Base-by-base conservation (phyloP, 2,113 vertebrate species). In the Gallinago undulata region DNA sequence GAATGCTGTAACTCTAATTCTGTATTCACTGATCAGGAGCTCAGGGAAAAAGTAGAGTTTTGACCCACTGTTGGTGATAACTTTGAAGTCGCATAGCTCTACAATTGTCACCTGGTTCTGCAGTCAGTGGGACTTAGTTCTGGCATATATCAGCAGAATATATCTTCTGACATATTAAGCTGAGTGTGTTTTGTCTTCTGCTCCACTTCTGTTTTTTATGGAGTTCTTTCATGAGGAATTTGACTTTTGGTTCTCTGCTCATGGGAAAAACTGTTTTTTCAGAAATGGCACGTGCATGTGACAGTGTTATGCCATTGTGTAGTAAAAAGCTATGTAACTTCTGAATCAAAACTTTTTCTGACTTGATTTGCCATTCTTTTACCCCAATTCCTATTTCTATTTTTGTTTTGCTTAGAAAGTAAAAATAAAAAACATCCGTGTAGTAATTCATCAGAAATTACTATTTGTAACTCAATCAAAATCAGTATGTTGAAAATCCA, bases 221-320 rank as follows among this genome's bases (percentile, higher is more conserved):
- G 47, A 33, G 21, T 8, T 82, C 63, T 75, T 83, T 84, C 6
- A 31, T 23, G 27, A 60, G 35, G 59, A 86, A 33, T 83, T 47
- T 74, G 33, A 33, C 24, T 83, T 82, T 53, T 45, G 7, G 6
- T 62, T 85, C 11, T 48, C 19, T 50, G 18, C 56, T 75, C 10
- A 22, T 37, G 48, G 43, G 0, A 67, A 67, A 76, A 84, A 33
- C 1, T 1, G 12, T 3, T 27, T 90, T 85, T 90, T 75, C 51
- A 51, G 45, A 51, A 62, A 17, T n/a, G 56, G 14, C 39, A 59
- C 31, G 4, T 23, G 25, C 43, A 18, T 2, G 2, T 68, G 53
- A 41, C 64, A 43, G 25, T 1, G 0, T 41, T n/a, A 30, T n/a
- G 47, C 35, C 7, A 3, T 35, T 70, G 33, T 1, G 0, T 9